Base-by-base conservation (phyloP, 2,888 invertebrate genomes). In the Phortica okadai region DNA sequence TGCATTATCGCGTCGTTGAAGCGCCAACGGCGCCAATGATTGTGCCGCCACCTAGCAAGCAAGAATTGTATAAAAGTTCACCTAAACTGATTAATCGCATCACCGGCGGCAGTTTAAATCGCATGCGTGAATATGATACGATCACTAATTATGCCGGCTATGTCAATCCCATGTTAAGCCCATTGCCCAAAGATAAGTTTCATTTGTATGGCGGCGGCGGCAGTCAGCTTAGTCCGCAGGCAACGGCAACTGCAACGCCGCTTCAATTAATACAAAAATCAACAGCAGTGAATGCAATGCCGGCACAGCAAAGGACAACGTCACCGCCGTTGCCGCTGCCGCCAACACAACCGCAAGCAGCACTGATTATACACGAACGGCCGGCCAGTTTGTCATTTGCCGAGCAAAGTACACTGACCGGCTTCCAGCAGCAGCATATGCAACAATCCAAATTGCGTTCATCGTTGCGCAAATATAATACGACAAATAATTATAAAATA, bases 391-490 rank as follows among this genome's bases (percentile, higher is more conserved):
- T 91, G 62, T 88, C 95, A 21, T 93, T 95, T n/a, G 54, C 70
- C 14, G 90, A 90, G 75, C 84, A 87, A 58, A 83, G 83, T 44
- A 72, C 79, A 14, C 76, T 81, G 14, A 25, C 11, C 10, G 70
- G 70, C 41, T 21, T 54, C 33, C 77, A 64, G 77, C 86, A 82
- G 50, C 85, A 85, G 45, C 78, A 50, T 72, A 78, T 72, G 16
- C 74, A 64, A 8, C 25, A 92, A 93, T 93, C 95, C 0, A 95
- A 96, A 84, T 89, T 97, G 50, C 93, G 97, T 7, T 96, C 96
- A 1, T 96, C 96, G 85, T 91, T 97, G 74, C 96, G 96, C 89
- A 94, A 96, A 89, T 95, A 95, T 84, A 90, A 90, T 93, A 93
- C 77, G 11, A 80, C 11, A 25, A 69, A 64, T 7, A 54, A 78